Base-by-base conservation (phyloP, 2,797 vertebrate species). In the Euphonia xanthogaster region DNA sequence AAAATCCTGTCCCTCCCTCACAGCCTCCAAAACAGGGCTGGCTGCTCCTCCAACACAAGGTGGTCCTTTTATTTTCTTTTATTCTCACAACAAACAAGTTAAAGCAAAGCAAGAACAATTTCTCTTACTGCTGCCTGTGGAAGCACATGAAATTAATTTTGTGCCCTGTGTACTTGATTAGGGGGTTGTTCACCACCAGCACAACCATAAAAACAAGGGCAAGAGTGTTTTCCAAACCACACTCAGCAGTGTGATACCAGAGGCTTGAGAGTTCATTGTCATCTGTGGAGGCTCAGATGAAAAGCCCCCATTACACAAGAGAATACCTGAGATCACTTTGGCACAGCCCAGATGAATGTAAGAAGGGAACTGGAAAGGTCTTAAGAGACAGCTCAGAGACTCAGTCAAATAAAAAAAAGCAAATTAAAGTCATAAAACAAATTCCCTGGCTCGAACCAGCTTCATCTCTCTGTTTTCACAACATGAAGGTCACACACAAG, bases 1-100 rank as follows among this genome's bases (percentile, higher is more conserved):
- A 31, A 20, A 7, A 0, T 1, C 30, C 19, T 4, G 1, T 28
- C 21, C 24, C 13, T 30, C 28, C 50, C 2, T 3, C 27, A 11
- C 2, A 67, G 21, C 14, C 53, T 90, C 71, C 51, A 67, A 42
- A 60, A 14, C 15, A 76, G 75, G 61, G 44, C 20, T 57, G 35
- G 45, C 35, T 77, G 44, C 47, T 58, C 30, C 62, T n/a, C 44
- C n/a, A 57, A 5, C 37, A 37, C 21, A 33, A 70, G 8, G 14
- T 3, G 12, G 15, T 61, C 30, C 28, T 78, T 70, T 19, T 42
- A 42, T 42, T 42, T 44, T 7, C 28, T 86, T 76, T 79, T 35
- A 57, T 44, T 65, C 35, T 74, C 42, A 60, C 23, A 47, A 39
- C 16, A 71, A 60, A 60, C 7, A 33, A 40, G 54, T 35, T 18